Base-by-base conservation (phyloP, 1,140 invertebrate genomes). In the Apocrypta bakeri region DNA sequence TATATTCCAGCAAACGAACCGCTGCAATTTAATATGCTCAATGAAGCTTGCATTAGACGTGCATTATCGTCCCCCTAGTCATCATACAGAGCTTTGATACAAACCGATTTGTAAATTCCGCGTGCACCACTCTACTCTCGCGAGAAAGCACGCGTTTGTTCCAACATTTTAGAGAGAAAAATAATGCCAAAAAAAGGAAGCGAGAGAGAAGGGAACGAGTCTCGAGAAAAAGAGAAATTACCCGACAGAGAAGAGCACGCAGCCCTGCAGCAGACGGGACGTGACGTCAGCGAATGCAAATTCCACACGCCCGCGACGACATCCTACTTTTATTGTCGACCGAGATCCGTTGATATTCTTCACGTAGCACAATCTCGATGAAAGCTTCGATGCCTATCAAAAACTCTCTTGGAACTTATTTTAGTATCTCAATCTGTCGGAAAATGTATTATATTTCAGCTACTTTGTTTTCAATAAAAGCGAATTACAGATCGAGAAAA, bases 251-350 rank as follows among this genome's bases (percentile, higher is more conserved):
- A 9, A 71, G 73, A 73, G 14, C 33, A 68, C n/a, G n/a, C 17
- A 64, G 17, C 29, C 31, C 76, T 84, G 80, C 66, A 25, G 71
- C 76, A 80, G 84, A 84, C 85, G 84, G 84, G 81, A 83, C 84
- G 82, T 85, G 85, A 85, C 84, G 86, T 87, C 85, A 85, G 85
- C 85, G 84, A 86, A 87, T 87, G 84, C 85, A 87, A 87, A 87
- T 87, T 84, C 73, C 69, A 56, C 83, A 83, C 81, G 71, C 82
- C 40, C 72, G 66, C 42, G 63, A 77, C 84, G 82, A 83, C 81
- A 82, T 84, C 69, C 81, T 29, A 84, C 84, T 87, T 86, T 87
- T 86, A 86, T 87, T 85, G 83, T 83, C 76, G 77, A 29, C 83
- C 76, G 42, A 85, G 84, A 85, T 85, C 80, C 82, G 84, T 87